A percentile compares a stretch with the other conserved stretches of the same genome.
Evolutionary conservation across 92 coral and sea anemone species (phyloP).

Genomic region (Phymanthus crucifer): DNA sequence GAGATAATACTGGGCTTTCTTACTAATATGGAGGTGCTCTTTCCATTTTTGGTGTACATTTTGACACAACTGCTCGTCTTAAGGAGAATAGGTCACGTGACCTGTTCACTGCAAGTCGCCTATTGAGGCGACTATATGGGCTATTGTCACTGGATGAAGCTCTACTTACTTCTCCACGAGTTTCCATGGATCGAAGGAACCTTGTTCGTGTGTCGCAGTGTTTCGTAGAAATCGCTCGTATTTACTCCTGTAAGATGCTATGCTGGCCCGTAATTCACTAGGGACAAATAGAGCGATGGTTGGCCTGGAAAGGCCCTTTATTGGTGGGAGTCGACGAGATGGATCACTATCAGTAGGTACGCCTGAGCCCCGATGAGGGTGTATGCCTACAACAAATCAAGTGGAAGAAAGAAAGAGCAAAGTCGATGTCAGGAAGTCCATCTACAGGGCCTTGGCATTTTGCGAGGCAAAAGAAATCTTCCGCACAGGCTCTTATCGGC

Average conservation of each 20-base stretch:
- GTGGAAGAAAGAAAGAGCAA: neutral
- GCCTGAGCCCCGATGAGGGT: constrained; percentile 18
- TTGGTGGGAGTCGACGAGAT: constrained; percentile 8
- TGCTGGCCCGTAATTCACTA: constrained; percentile 78
- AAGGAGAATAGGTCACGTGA: too few relatives aligned
- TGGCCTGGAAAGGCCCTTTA: constrained; percentile 33
- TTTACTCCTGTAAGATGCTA: constrained; percentile 73
- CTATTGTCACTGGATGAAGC: too few relatives aligned
- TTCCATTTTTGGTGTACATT: too few relatives aligned
- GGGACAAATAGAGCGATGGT: constrained; percentile 72
- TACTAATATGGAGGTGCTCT: too few relatives aligned
- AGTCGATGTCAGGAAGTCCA: neutral
- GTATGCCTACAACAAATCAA: neutral
- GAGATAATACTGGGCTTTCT: too few relatives aligned
- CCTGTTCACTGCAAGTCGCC: too few relatives aligned
- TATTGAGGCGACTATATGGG: too few relatives aligned
- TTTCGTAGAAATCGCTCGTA: constrained; percentile 76
- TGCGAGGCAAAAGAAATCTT: too few relatives aligned
- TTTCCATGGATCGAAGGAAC: constrained; percentile 96
- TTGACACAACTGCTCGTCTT: too few relatives aligned
- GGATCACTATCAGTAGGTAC: neutral
- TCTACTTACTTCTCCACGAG: constrained; percentile 82
- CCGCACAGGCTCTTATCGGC: too few relatives aligned
- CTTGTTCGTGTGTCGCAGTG: constrained; percentile 84
- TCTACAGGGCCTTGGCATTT: neutral